Evolutionary conservation across 2,797 vertebrate genomes (phyloP).

Genomic region (Pangasius sanitwongsei): DNA sequence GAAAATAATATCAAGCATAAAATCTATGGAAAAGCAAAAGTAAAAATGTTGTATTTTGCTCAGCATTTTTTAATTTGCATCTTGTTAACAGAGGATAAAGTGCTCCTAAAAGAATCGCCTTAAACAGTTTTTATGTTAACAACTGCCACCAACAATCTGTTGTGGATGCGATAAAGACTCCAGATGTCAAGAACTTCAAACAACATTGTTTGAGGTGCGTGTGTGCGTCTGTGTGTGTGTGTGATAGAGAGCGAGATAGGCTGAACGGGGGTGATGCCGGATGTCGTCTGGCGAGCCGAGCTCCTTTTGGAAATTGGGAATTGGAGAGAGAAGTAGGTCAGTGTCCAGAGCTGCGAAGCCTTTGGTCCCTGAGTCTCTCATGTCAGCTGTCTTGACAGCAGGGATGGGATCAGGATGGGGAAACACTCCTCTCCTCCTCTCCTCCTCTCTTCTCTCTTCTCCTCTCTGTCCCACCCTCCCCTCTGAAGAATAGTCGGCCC

Average conservation of each 20-base stretch:
- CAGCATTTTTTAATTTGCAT: not conserved
- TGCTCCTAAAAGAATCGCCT: not conserved
- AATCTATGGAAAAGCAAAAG: not conserved
- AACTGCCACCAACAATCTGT: not conserved
- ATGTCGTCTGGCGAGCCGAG: conserved; percentile 65
- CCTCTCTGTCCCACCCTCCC: conserved; percentile 57
- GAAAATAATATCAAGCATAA: not conserved
- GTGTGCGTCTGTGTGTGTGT: not conserved
- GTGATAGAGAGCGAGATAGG: conserved; percentile 10
- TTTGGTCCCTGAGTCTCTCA: conserved; percentile 70
- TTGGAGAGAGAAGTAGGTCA: conserved; percentile 76
- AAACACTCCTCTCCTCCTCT: conserved; percentile 68
- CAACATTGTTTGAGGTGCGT: conserved; percentile 10
- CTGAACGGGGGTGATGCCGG: conserved; percentile 47
- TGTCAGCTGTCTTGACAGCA: conserved; percentile 80
- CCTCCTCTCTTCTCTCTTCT: conserved; percentile 61
- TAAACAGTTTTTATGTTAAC: not conserved
- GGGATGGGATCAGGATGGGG: conserved; percentile 75
- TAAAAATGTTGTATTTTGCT: not conserved
- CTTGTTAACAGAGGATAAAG: not conserved
- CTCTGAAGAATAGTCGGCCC: conserved; percentile 78
- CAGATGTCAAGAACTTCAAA: conserved; percentile 18
- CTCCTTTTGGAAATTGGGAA: conserved; percentile 46
- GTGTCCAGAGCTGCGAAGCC: conserved; percentile 77
- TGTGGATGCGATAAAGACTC: conserved; percentile 4